Conservation (phyloP, 2,797 vertebrate species). For the Etheostoma nigrum region DNA sequence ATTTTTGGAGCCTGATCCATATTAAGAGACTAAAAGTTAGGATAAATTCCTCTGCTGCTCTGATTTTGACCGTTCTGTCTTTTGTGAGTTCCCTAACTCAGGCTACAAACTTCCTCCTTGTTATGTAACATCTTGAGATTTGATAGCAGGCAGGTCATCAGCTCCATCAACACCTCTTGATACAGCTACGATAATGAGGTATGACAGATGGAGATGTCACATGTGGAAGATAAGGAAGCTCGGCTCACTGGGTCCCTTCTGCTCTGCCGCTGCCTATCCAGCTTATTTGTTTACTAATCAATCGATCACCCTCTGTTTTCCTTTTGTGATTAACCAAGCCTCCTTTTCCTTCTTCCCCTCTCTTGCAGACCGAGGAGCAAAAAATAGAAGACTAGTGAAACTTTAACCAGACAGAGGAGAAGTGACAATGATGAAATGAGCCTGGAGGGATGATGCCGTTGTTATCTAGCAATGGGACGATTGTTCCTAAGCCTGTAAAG, state of each 20-base stretch:
- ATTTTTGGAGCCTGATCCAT: background rate
- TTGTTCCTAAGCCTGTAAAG: slow-evolving; percentile 80
- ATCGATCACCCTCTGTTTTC: slow-evolving; percentile 80
- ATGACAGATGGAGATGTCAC: slow-evolving; percentile 76
- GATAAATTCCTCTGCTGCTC: background rate
- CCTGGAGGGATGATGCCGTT: slow-evolving; percentile 77
- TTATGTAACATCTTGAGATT: slow-evolving; percentile 13
- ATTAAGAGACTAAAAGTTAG: no score
- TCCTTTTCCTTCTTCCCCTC: slow-evolving; percentile 53
- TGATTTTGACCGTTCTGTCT: background rate
- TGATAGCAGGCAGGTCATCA: slow-evolving; percentile 25
- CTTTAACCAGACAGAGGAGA: slow-evolving; percentile 82
- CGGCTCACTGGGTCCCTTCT: slow-evolving; percentile 32
- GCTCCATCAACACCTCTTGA: slow-evolving; percentile 37
- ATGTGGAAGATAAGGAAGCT: slow-evolving; percentile 68
- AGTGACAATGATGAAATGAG: slow-evolving; percentile 82
- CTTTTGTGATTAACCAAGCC: slow-evolving; percentile 78
- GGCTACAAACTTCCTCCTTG: background rate
- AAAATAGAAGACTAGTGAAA: slow-evolving; percentile 76
- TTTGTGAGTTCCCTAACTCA: background rate
- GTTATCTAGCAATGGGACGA: slow-evolving; percentile 78
- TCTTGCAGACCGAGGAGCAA: slow-evolving; percentile 38
- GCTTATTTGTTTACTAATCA: slow-evolving; percentile 81
- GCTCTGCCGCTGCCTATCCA: slow-evolving; percentile 53
- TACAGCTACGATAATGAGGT: slow-evolving; percentile 62